Percentiles rank a stretch among this genome's conserved stretches.
These are phyloP conservation scores for Folsomia candida DNA, from an alignment of 2,888 invertebrate species.

Conservation along the genomic window DNA sequence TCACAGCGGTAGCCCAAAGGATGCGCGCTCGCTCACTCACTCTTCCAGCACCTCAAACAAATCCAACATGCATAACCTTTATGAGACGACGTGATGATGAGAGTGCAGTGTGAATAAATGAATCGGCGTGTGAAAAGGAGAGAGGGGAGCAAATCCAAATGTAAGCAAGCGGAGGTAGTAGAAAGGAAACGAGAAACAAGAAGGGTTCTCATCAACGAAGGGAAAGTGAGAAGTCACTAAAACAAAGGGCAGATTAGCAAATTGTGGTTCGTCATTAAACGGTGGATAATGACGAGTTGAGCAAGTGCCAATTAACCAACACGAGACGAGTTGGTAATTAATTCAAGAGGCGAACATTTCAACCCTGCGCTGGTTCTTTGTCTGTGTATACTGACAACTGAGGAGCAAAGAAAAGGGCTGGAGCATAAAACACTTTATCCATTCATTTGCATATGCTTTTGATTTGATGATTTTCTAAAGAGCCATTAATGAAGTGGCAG, in stretches of 20 bases:
- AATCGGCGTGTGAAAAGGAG: slow-evolving; percentile 20
- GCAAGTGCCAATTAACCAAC: slow-evolving; percentile 41
- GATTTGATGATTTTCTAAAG: too few relatives aligned
- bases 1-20: slow-evolving; percentile 24
- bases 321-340: slow-evolving; percentile 42
- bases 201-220: too few relatives aligned
- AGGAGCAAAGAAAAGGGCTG: too few relatives aligned
- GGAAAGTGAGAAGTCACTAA: too few relatives aligned
- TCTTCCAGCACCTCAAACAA: too few relatives aligned
- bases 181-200: too few relatives aligned
- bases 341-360: slow-evolving; percentile 38
- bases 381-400: too few relatives aligned
- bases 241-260: slow-evolving; percentile 29
- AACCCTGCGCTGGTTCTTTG: too few relatives aligned
- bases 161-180: too few relatives aligned
- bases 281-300: slow-evolving; percentile 34
- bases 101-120: not conserved
- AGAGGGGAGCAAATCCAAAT: slow-evolving; percentile 20
- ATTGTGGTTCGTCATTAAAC: slow-evolving; percentile 41
- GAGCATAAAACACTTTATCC: too few relatives aligned
- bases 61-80: slow-evolving; percentile 19
- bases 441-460: too few relatives aligned
- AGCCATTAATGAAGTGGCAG: too few relatives aligned
- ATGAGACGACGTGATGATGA: slow-evolving; percentile 12
- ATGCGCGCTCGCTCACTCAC: slow-evolving; percentile 11